phyloP scores from a whole-genome alignment of 1,140 invertebrate genomes.

The Heliconius eleuchia region DNA sequence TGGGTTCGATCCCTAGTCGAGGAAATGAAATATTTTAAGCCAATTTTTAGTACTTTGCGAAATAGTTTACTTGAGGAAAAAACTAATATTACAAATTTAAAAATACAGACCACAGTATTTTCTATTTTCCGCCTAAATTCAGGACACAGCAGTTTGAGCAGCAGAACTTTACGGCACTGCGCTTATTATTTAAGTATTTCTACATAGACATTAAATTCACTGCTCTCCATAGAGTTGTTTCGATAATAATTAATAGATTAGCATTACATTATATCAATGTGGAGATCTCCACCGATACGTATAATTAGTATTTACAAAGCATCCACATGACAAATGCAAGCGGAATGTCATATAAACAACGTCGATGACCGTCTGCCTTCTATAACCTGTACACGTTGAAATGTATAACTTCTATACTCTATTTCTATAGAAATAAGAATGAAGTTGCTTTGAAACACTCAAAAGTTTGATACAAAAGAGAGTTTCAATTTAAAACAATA shows the following conservation, averaged over 20 bases:
- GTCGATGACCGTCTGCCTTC: slow-evolving; percentile 44
- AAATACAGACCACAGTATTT: too few relatives aligned
- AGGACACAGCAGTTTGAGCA: too few relatives aligned
- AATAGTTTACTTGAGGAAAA: too few relatives aligned
- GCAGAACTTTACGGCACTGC: too few relatives aligned
- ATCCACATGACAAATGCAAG: slow-evolving; percentile 42
- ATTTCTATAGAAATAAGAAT: not conserved
- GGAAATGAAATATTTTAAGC: too few relatives aligned
- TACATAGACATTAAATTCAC: too few relatives aligned
- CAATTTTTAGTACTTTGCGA: too few relatives aligned
- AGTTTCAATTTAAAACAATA: slow-evolving; percentile 3
- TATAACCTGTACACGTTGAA: slow-evolving; percentile 16
- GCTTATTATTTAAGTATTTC: too few relatives aligned
- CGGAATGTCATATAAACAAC: slow-evolving; percentile 48
- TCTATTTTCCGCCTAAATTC: too few relatives aligned
- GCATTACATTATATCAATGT: not conserved
- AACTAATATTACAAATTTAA: too few relatives aligned
- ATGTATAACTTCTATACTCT: not conserved
- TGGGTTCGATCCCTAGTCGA: too few relatives aligned
- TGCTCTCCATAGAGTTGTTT: not conserved
- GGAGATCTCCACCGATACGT: not conserved
- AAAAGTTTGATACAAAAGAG: not conserved
- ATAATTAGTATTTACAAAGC: slow-evolving; percentile 23
- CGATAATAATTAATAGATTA: slow-evolving; percentile 5
- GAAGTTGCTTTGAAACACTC: not conserved